Evolutionary conservation across 2,113 vertebrate genomes (phyloP), one percentile per base, ranked within the genome.

Genomic region (Trochalopteron elliotii): DNA sequence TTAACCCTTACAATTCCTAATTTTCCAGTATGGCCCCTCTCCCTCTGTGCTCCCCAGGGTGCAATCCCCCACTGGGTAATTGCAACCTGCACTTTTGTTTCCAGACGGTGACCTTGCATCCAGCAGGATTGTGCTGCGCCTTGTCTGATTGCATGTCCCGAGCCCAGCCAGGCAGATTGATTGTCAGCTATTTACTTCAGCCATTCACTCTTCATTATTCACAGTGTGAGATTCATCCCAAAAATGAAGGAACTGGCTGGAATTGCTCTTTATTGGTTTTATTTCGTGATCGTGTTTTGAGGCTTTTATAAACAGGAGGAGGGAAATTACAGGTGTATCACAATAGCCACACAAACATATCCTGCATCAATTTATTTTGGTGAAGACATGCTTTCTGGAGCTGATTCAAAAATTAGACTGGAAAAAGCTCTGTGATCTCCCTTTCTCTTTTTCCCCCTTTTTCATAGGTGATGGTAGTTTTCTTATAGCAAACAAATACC

Each of bases 201-300:
- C 89, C 76, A 87, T 82, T 95, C 87, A 57, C 87, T 95, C 74
- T 91, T 93, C 95, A 85, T 96, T 93, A 97, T 96, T 96, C 94
- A 88, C 95, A 96, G 88, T 80, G 33, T 86, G 96, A 95, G 90
- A 83, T 67, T 93, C 90, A 90, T 88, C 79, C 92, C 76, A 59
- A 57, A 92, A 96, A 94, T 39, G 91, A 96, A 81, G 57, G 84
- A 94, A 82, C 74, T 53, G 84, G 49, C 57, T 93, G 30, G 70
- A 93, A 89, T 87, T 85, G 89, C 61, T 85, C 74, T 93, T 94
- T 90, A 94, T 96, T 94, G 81, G 81, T 91, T 96, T 95, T 95
- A 80, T 83, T 95, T 87, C 10, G 7, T 79, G 61, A 89, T 95
- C 91, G 72, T 94, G 75, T 94, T 96, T 74, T 23, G 59, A 83